A percentile compares a stretch with the other conserved stretches of the same genome.
phyloP scores from a whole-genome alignment of 2,888 invertebrate genomes.

The Ditula angustiorana region DNA sequence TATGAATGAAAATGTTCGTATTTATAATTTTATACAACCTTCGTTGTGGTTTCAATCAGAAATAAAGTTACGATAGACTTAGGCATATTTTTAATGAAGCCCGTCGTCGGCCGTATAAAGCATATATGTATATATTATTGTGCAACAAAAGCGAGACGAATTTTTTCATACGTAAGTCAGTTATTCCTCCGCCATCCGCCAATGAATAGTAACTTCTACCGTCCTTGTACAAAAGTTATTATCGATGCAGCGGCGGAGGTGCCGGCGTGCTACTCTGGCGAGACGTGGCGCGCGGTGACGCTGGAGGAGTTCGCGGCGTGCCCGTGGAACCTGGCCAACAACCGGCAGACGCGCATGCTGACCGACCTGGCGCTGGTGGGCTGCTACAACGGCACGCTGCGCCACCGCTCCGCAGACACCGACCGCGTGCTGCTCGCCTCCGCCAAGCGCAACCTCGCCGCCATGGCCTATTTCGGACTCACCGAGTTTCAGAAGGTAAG shows the following conservation, averaged over 20 bases:
- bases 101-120: too few relatives aligned
- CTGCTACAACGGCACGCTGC: conserved; percentile 95
- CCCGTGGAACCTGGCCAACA: conserved; percentile 96
- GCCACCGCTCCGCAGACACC: conserved; percentile 89
- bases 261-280: conserved; percentile 92
- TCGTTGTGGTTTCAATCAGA: too few relatives aligned
- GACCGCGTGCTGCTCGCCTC: conserved; percentile 96
- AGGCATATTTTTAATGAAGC: too few relatives aligned
- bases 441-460: conserved; percentile 97
- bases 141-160: too few relatives aligned
- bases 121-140: too few relatives aligned
- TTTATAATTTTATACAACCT: too few relatives aligned
- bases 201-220: too few relatives aligned
- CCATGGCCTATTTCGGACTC: conserved; percentile 98
- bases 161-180: too few relatives aligned
- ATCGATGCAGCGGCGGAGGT: conserved; percentile 89
- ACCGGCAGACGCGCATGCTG: conserved; percentile 99
- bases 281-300: conserved; percentile 95
- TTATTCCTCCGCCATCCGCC: too few relatives aligned
- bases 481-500: conserved; percentile 96
- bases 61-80: too few relatives aligned
- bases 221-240: too few relatives aligned
- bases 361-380: conserved; percentile 97
- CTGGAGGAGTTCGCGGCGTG: conserved; percentile 96
- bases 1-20: too few relatives aligned